Evolutionary conservation across 2,888 invertebrate genomes (phyloP), one percentile per base, ranked within the genome.

Genomic region (Pristionchus exspectatus): DNA sequence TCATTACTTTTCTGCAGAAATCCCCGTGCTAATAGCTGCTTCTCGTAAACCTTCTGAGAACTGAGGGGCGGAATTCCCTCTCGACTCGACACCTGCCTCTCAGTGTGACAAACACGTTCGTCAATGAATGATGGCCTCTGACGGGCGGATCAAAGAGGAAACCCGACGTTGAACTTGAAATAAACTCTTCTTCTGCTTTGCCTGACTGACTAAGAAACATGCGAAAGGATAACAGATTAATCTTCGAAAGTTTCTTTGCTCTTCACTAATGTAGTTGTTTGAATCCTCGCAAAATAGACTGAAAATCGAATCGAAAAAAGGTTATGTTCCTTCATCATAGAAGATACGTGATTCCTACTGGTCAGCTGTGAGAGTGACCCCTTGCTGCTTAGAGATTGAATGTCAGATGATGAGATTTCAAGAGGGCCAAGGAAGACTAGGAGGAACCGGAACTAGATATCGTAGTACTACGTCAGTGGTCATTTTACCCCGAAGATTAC

Each of bases 21-120:
- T 59, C 59, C 59, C 59, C 18, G 59, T 59, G 59, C 59, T 21
- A 59, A 59, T 9, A 50, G 44, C 59, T 12, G 1, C 12, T 30
- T 33, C 9, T 33, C 72, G 30, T 30, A 33, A 33, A 72, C 27
- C 72, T 72, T 72, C 72, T 33, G 16, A 18, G 72, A 72, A 72
- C 72, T 72, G 72, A 12, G 12, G 2, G 12, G 66, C 66, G 12
- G 66, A 63, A 27, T 66, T 27, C 66, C 66, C 27, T 66, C 56
- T 59, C 14, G 3, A 2, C 27, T 66, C 66, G 66, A n/a, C 66
- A 66, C 27, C 66, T 66, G 66, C n/a, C n/a, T 66, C 66, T 66
- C 66, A 72, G 72, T 21, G 72, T 38, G 72, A 72, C 72, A 72
- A 72, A 72, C 72, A 72, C 72, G 72, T 72, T 72, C 72, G 2